These are phyloP conservation scores for Romanogobio albipinnatus DNA, from an alignment of 2,113 vertebrate species.

Conservation along the genomic window DNA sequence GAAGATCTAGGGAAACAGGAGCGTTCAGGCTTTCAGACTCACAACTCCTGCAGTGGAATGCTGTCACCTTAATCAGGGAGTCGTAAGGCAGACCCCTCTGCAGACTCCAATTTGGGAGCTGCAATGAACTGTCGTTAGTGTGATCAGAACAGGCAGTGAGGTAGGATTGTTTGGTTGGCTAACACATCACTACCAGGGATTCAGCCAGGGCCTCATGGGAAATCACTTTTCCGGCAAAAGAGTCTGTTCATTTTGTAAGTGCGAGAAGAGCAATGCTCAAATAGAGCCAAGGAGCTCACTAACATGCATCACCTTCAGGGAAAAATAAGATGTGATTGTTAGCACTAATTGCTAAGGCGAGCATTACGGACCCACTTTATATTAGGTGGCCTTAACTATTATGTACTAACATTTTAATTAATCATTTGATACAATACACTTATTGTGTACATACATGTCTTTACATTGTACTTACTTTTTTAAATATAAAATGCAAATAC, in stretches of 20 bases:
- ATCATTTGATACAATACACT: too few species aligned
- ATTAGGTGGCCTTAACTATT: too few species aligned
- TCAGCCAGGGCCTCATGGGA: conserved; percentile 37
- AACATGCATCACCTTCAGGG: conserved; percentile 7
- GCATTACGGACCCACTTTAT: too few species aligned
- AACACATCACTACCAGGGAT: conserved; percentile 13
- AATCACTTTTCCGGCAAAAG: conserved; percentile 23
- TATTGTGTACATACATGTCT: too few species aligned
- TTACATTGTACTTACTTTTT: too few species aligned
- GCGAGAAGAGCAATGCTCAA: background rate
- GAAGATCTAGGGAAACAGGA: background rate
- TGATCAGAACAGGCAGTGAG: conserved; percentile 30
- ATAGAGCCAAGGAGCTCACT: background rate
- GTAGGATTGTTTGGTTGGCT: conserved; percentile 16
- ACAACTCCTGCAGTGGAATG: background rate
- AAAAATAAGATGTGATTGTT: background rate
- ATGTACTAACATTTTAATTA: too few species aligned
- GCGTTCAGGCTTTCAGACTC: conserved; percentile 1
- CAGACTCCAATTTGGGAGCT: conserved; percentile 17
- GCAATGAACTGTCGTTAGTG: conserved; percentile 32
- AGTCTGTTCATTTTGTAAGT: conserved; percentile 39
- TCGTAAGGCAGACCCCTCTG: background rate
- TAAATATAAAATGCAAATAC: too few species aligned
- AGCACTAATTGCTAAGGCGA: background rate
- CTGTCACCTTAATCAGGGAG: conserved; percentile 17